Conservation (phyloP, 2,888 invertebrate species). For the Volucella bombylans region DNA sequence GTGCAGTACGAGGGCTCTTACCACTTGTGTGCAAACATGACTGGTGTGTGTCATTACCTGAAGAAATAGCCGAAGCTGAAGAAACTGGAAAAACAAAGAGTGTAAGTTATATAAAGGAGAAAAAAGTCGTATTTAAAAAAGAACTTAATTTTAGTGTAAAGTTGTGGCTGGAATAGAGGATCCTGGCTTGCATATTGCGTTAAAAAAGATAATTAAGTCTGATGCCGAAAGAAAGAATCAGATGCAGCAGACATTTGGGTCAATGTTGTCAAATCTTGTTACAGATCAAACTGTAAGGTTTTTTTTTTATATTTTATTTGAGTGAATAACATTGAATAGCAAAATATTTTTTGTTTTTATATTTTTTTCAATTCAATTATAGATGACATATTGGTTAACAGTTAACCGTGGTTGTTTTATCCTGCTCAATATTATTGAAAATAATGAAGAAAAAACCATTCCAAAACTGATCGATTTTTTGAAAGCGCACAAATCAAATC, state of each 20-base stretch:
- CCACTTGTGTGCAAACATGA: conserved; percentile 83
- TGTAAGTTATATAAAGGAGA: conserved; percentile 46
- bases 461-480: conserved; percentile 83
- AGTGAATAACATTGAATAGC: background rate
- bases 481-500: conserved; percentile 53
- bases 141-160: conserved; percentile 75
- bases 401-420: conserved; percentile 91
- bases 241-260: conserved; percentile 84
- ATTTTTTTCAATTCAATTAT: conserved; percentile 70
- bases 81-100: conserved; percentile 62
- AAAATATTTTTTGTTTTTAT: background rate
- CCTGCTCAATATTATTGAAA: conserved; percentile 87
- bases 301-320: background rate
- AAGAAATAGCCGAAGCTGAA: conserved; percentile 71
- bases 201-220: conserved; percentile 88
- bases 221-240: conserved; percentile 84
- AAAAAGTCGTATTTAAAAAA: background rate
- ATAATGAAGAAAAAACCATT: conserved; percentile 83
- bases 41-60: conserved; percentile 83
- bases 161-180: conserved; percentile 86
- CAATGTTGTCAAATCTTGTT: conserved; percentile 84
- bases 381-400: conserved; percentile 87
- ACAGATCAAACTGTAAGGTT: conserved; percentile 84
- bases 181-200: conserved; percentile 88
- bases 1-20: conserved; percentile 83